Evolutionary conservation across 2,888 invertebrate genomes (phyloP), one percentile per base, ranked within the genome.

Genomic region (Xestoiulus laeticollis): DNA sequence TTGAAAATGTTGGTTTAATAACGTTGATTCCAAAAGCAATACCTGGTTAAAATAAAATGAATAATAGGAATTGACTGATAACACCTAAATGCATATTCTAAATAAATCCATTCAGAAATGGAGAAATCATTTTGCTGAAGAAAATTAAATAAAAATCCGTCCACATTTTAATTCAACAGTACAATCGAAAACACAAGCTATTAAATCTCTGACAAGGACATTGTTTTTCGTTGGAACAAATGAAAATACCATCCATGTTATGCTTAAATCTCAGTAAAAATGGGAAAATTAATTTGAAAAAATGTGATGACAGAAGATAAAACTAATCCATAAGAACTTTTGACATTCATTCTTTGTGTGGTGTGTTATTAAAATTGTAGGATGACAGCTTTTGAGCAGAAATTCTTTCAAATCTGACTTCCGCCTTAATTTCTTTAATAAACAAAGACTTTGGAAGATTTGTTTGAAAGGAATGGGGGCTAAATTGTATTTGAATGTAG

Each of bases 391-490:
- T 68, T 26, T 68, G 68, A 68, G 68, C 1, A 68, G 68, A 68
- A 68, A 68, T 68, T 68, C 22, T 22, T 68, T 3, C 68, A 68
- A 68, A 22, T 68, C 68, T 68, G 22, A 68, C 68, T 68, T 68
- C 22, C 68, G 22, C 68, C 68, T 68, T 68, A 68, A 68, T 68
- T 68, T 68, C 68, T 68, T 68, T 68, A 68, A 68, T 68, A 68
- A 68, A 68, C 68, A 22, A 68, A 68, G 68, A 68, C 68, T 68
- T 22, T 5, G 68, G 8, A 68, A 68, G 26, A 68, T 68, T 22
- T 68, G 68, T n/a, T 68, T 68, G 22, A 22, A 68, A 68, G 5
- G 22, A 22, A 68, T n/a, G 53, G 16, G 16, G n/a, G 53, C 48
- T 6, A 16, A 14, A 59, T n/a, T 4, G 53, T 19, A 14, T 53